phyloP scores from a whole-genome alignment of 2,888 invertebrate genomes.

The Mactromeris polynyma region DNA sequence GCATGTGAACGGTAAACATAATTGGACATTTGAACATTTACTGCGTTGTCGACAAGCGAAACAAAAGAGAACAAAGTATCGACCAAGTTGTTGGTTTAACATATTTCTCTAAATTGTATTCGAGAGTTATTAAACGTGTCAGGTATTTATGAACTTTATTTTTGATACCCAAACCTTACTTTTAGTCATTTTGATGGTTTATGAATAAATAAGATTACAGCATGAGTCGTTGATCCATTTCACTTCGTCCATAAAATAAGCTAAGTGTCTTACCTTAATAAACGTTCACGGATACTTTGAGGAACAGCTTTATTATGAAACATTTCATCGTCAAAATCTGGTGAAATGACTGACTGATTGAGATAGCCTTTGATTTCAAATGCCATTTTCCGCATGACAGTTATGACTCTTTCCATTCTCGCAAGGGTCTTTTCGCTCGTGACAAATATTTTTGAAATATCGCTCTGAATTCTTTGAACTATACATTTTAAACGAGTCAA shows the following conservation, averaged over 20 bases:
- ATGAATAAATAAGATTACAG: no score
- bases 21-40: no score
- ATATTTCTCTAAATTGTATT: no score
- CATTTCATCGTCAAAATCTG: not conserved
- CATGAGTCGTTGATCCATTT: no score
- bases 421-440: not conserved
- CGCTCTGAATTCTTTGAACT: not conserved
- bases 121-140: no score
- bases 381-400: slow-evolving; percentile 22
- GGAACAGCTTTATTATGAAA: not conserved
- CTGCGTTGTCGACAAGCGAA: no score
- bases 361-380: slow-evolving; percentile 26
- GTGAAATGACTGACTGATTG: not conserved
- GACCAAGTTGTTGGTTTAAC: no score
- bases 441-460: not conserved
- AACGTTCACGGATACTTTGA: not conserved
- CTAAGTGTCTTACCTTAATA: not conserved
- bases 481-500: not conserved
- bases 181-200: not conserved
- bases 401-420: not conserved
- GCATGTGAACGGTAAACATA: no score
- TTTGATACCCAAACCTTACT: no score
- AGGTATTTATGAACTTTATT: no score
- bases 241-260: not conserved
- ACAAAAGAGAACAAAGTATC: no score